Evolutionary conservation across 2,888 invertebrate species (phyloP).

Genomic region (Acronicta leporina): DNA sequence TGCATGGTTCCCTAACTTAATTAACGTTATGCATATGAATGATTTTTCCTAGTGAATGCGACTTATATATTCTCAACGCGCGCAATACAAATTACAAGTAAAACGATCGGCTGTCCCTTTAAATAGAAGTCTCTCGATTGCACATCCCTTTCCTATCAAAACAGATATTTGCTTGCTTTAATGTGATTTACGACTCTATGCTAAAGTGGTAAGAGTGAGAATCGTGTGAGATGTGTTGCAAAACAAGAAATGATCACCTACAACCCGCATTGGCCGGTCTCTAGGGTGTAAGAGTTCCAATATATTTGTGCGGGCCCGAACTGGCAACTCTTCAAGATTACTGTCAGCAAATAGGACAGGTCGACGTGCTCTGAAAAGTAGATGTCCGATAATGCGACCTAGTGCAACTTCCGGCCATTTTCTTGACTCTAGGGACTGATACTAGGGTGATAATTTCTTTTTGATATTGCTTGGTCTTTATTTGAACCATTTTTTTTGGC

Average conservation of each 20-base stretch:
- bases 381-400: conserved; percentile 71
- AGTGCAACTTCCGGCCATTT: conserved; percentile 60
- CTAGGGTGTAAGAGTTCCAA: conserved; percentile 78
- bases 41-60: conserved; percentile 22
- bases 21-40: conserved; percentile 46
- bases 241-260: conserved; percentile 70
- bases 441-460: conserved; percentile 37
- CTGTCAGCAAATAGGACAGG: conserved; percentile 80
- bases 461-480: conserved; percentile 19
- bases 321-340: conserved; percentile 81
- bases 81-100: conserved; percentile 80
- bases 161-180: conserved; percentile 57
- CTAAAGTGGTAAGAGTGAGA: conserved; percentile 25
- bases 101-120: conserved; percentile 77
- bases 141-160: conserved; percentile 75
- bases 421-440: conserved; percentile 34
- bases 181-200: conserved; percentile 39
- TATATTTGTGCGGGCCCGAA: conserved; percentile 74
- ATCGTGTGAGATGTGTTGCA: conserved; percentile 34
- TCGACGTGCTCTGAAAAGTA: conserved; percentile 75
- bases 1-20: conserved; percentile 25
- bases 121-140: conserved; percentile 78
- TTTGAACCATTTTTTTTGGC: neutral
- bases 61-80: conserved; percentile 71
- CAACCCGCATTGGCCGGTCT: conserved; percentile 70